phyloP scores from a whole-genome alignment of 1,140 invertebrate species.

The Centruroides vittatus region DNA sequence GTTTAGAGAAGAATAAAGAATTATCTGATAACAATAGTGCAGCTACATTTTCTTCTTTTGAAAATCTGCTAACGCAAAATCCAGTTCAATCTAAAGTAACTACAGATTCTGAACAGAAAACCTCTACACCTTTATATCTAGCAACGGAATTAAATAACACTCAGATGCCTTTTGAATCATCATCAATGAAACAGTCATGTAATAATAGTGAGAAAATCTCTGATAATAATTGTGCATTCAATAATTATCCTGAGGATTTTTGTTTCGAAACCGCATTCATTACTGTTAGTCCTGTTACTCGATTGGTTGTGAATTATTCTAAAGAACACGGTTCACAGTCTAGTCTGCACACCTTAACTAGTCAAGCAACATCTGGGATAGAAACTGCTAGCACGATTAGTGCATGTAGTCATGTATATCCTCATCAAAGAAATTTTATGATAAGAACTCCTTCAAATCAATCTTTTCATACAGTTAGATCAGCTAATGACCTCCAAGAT shows the following conservation, averaged over 20 bases:
- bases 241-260: constrained; percentile 15
- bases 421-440: too few species aligned
- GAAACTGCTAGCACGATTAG: constrained; percentile 9
- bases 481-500: too few species aligned
- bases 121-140: neutral
- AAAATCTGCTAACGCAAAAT: constrained; percentile 2
- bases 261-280: constrained; percentile 33
- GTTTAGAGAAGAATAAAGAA: too few species aligned
- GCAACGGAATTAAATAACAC: too few species aligned
- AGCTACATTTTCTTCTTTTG: neutral
- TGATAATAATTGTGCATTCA: constrained; percentile 8
- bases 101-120: neutral
- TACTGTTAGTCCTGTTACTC: constrained; percentile 25
- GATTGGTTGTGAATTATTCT: constrained; percentile 17
- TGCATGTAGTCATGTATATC: constrained; percentile 1
- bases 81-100: neutral
- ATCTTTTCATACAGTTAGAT: too few species aligned
- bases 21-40: neutral
- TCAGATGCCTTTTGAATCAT: neutral
- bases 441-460: too few species aligned
- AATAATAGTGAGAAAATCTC: constrained; percentile 2
- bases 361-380: neutral
- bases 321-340: neutral
- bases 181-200: neutral
- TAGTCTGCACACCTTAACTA: constrained; percentile 6